Base-by-base conservation (phyloP, 2,113 vertebrate species). In the Motacilla tschutschensis region DNA sequence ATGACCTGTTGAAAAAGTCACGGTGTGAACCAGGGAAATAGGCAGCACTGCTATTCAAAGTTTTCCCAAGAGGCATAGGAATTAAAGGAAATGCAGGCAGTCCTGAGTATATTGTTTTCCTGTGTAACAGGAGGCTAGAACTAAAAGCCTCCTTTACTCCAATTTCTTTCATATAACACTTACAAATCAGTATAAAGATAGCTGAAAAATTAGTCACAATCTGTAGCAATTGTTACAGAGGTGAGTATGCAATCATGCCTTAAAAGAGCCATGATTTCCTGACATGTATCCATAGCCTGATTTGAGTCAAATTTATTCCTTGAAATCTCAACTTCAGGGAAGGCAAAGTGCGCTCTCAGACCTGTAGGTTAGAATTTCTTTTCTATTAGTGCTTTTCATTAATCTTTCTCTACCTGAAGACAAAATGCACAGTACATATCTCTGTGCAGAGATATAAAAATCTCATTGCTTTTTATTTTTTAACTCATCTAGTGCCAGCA, bases 221-320 rank as follows among this genome's bases (percentile, higher is more conserved):
- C 55, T 86, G 54, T 38, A 60, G 29, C 86, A 86, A 86, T 83
- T 93, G 83, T 91, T 91, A 53, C 8, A 86, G 78, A 73, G 8
- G 11, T 67, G 47, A 81, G 80, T 53, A 46, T 1, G 9, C 36
- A 81, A 86, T 95, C 66, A 65, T 10, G 43, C 35, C 43, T 91
- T 84, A 72, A 72, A 89, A 90, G 50, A 86, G 15, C 7, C 22
- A 19, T 90, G 74, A 94, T 88, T 93, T 94, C 58, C 74, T 88
- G 41, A 57, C 24, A 51, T 3, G 3, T 72, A 53, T 78, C 50
- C 8, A 6, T 43, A 69, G 70, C 5, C n/a, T 81, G 70, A 94
- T 91, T 83, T 91, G 24, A 83, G 50, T 38, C 1, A 28, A 50
- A 84, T 86, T 93, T 93, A 72, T 81, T 74, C 87, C 62, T 41